Conservation (phyloP, 2,888 invertebrate genomes). For the Schizotus pectinicornis region DNA sequence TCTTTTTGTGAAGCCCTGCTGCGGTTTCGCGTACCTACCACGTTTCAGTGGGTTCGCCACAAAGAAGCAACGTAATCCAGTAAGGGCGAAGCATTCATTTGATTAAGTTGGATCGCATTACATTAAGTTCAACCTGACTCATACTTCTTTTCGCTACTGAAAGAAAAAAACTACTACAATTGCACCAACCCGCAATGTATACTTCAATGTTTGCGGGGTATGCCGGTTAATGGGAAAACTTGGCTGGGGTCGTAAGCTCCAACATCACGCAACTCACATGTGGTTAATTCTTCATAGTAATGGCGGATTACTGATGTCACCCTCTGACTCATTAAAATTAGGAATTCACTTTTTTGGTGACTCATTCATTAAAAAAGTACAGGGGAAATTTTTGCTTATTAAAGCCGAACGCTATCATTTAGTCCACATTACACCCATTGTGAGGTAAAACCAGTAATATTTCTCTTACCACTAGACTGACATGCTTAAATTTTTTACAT, state of each 20-base stretch:
- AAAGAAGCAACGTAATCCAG: conserved; percentile 14
- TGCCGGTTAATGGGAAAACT: conserved; percentile 19
- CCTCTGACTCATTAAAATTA: conserved; percentile 20
- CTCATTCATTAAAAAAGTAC: too few relatives aligned
- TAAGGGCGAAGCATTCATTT: conserved; percentile 18
- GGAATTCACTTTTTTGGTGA: not conserved
- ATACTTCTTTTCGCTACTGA: conserved; percentile 12
- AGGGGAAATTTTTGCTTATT: too few relatives aligned
- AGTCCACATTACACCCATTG: too few relatives aligned
- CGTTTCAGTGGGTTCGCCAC: conserved; percentile 9
- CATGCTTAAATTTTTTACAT: too few relatives aligned
- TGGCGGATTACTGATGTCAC: conserved; percentile 4
- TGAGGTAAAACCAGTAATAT: too few relatives aligned
- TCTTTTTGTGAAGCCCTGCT: not conserved
- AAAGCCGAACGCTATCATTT: too few relatives aligned
- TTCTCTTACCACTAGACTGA: too few relatives aligned
- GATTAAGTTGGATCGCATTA: conserved; percentile 23
- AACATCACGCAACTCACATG: conserved; percentile 19
- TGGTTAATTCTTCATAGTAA: conserved; percentile 20
- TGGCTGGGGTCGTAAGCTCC: conserved; percentile 11
- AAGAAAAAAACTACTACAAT: conserved; percentile 5
- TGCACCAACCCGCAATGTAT: too few relatives aligned
- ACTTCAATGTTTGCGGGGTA: conserved; percentile 13
- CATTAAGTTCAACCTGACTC: conserved; percentile 9
- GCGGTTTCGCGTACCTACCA: conserved; percentile 6